Evolutionary conservation across 2,113 vertebrate genomes (phyloP).

Genomic region (Corythoichthys intestinalis): DNA sequence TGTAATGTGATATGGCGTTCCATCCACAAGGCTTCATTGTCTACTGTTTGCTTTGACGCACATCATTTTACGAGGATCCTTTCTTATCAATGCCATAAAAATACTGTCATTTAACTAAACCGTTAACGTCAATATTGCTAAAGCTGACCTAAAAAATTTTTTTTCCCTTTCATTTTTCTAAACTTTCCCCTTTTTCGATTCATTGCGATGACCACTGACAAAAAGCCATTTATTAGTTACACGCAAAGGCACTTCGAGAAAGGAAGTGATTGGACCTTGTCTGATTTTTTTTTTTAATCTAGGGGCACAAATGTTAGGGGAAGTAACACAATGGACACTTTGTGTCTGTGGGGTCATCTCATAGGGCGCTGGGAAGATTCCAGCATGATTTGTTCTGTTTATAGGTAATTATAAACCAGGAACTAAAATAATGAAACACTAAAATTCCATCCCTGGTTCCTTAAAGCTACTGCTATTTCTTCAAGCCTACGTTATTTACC

Average conservation of each 20-base stretch:
- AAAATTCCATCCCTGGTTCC: neutral
- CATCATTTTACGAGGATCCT: conserved; percentile 21
- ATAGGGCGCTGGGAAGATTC: conserved; percentile 21
- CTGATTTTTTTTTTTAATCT: conserved; percentile 17
- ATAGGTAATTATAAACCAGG: neutral
- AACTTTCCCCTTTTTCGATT: neutral
- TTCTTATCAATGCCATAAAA: conserved; percentile 18
- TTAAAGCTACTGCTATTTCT: neutral
- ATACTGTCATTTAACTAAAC: neutral
- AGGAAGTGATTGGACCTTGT: conserved; percentile 15
- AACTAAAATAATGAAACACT: neutral
- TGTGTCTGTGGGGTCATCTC: neutral
- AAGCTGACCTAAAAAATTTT: neutral
- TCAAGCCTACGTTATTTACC: neutral
- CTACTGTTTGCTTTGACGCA: conserved; percentile 7
- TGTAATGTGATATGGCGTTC: neutral
- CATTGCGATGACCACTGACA: conserved; percentile 2
- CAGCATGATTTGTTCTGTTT: conserved; percentile 28
- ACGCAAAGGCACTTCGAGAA: conserved; percentile 58
- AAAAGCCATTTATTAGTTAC: conserved; percentile 28
- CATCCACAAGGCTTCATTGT: conserved; percentile 11
- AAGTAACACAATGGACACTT: conserved; percentile 6
- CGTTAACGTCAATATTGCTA: neutral
- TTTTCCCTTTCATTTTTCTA: neutral
- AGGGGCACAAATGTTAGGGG: conserved; percentile 11